phyloP scores from a whole-genome alignment of 2,113 vertebrate genomes.

The Microcebus ravelobensis region DNA sequence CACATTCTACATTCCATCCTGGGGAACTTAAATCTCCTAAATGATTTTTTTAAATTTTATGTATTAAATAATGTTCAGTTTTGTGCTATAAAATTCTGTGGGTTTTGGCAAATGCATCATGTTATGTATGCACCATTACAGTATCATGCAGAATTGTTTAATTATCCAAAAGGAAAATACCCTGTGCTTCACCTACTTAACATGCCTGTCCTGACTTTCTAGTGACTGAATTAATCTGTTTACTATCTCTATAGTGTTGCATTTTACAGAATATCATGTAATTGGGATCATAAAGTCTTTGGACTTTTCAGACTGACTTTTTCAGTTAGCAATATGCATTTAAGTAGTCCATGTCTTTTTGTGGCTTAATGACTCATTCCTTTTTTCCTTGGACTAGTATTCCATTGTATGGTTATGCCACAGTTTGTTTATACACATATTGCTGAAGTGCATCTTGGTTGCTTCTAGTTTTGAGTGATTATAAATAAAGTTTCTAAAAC shows the following conservation, averaged over 20 bases:
- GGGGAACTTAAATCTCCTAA: background rate
- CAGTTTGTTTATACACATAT: background rate
- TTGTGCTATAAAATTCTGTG: background rate
- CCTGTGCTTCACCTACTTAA: background rate
- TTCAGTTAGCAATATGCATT: background rate
- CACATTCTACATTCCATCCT: background rate
- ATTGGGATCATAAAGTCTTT: background rate
- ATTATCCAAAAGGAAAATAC: background rate
- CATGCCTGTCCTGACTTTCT: background rate
- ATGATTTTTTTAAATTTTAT: background rate
- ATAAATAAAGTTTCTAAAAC: slow-evolving; percentile 9
- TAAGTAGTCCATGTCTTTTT: background rate
- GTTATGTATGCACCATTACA: background rate
- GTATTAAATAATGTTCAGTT: background rate
- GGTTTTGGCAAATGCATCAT: background rate
- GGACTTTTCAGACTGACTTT: background rate
- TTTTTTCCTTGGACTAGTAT: background rate
- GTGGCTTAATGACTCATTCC: background rate
- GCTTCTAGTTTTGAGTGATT: background rate
- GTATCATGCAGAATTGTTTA: background rate
- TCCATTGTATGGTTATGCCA: background rate
- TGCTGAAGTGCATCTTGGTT: background rate
- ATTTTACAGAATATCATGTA: background rate
- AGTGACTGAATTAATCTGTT: background rate
- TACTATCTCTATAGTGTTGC: background rate